Base-by-base conservation (phyloP, 1,140 invertebrate species). In the Papilio helenus region DNA sequence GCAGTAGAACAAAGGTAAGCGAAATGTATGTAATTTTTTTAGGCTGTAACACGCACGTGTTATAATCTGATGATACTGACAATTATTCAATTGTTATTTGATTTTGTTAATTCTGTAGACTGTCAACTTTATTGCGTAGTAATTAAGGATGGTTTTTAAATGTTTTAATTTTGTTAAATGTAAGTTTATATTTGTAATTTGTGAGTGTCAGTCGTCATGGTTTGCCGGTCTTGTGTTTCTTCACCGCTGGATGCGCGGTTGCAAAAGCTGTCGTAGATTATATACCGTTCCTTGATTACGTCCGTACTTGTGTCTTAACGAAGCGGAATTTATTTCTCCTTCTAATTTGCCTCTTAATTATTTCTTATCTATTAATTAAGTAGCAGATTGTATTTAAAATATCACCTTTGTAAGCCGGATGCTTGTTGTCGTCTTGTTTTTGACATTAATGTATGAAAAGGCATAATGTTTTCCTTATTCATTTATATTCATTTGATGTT, bases 171-270 rank as follows among this genome's bases (percentile, higher is more conserved):
- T 46, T 71, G 73, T 58, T 55, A 65, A 18, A 44, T 78, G 55
- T 79, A 79, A 68, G 55, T 78, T 5, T 79, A 76, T 34, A 61
- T 80, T 83, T 79, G 81, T 80, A 80, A 85, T 78, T 82, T 83
- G 82, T 85, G 51, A 87, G 88, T 89, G 91, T 89, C 88, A 86
- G 87, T 83, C 86, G 91, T 92, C 89, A 93, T 84, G 92, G 88
- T 89, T 89, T 86, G 88, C 82, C 87, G 86, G 77, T 84, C 74
- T 51, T 80, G 79, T 81, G 87, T 91, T 93, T 87, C 90, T 87
- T 87, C 90, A 93, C 84, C 83, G 87, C 80, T 86, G 81, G 84
- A 79, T 82, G 76, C 81, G 84, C 88, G 84, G 88, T 92, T 91
- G 90, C 90, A 88, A 90, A 87, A 90, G 88, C 85, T 90, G 87